These are phyloP conservation scores for Thamnaconus septentrionalis DNA, from an alignment of 2,113 vertebrate genomes.

Conservation along the genomic window DNA sequence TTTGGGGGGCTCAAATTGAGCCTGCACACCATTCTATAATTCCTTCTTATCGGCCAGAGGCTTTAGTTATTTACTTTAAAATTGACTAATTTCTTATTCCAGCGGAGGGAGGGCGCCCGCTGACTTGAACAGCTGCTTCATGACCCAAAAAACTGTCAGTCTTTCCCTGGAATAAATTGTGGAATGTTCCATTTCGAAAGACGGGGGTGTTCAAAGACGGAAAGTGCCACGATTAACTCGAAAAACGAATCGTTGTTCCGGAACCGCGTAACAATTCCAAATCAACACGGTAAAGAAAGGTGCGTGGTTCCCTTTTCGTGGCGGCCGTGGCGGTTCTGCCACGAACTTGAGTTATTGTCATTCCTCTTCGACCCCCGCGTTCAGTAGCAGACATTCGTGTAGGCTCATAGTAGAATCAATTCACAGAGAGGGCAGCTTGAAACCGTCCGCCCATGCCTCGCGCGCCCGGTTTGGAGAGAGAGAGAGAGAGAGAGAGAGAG, in stretches of 20 bases:
- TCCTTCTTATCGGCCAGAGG: slow-evolving; percentile 78
- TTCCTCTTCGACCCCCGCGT: slow-evolving; percentile 47
- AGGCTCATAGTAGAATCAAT: slow-evolving; percentile 87
- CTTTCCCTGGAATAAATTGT: slow-evolving; percentile 90
- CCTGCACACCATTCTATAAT: slow-evolving; percentile 78
- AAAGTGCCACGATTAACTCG: neutral
- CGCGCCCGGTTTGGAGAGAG: slow-evolving; percentile 73
- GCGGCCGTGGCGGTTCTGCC: neutral
- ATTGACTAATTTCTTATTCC: slow-evolving; percentile 87
- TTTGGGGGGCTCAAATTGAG: slow-evolving; percentile 69
- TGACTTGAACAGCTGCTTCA: slow-evolving; percentile 88
- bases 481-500: neutral
- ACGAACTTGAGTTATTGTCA: neutral
- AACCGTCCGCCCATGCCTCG: slow-evolving; percentile 76
- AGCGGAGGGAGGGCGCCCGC: slow-evolving; percentile 77
- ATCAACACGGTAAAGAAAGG: too few species aligned
- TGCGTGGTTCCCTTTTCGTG: neutral
- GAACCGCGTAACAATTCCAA: too few species aligned
- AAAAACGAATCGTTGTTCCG: neutral
- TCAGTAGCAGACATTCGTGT: slow-evolving; percentile 59
- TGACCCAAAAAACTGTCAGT: slow-evolving; percentile 92
- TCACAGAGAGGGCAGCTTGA: slow-evolving; percentile 85
- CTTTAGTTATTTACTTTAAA: slow-evolving; percentile 86
- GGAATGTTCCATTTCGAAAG: slow-evolving; percentile 71
- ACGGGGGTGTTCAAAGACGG: slow-evolving; percentile 34